Base-by-base conservation (phyloP, 2,797 vertebrate species). In the Sus cebifrons region DNA sequence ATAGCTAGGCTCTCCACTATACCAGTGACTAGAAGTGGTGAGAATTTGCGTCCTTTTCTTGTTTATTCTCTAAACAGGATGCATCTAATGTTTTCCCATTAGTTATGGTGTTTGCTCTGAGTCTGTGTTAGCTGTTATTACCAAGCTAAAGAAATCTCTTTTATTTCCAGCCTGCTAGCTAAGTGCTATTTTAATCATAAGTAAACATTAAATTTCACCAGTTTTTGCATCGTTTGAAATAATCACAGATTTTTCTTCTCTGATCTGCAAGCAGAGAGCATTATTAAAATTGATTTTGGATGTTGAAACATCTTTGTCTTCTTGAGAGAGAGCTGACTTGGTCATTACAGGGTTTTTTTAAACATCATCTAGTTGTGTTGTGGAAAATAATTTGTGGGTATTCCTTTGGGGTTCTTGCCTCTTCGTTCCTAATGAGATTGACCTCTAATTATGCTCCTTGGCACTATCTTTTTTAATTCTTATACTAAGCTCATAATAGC, bases 191-290 rank as follows among this genome's bases (percentile, higher is more conserved):
- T 74, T 12, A 70, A 84, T 84, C 67, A 81, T 36, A 86, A 94
- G 70, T 27, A 87, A 83, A 62, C 60, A 79, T 71, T 93, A n/a
- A 29, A 52, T 79, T 79, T 89, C 23, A 23, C 29, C 16, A 64
- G 62, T 85, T 79, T 84, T 62, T 62, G n/a, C 27, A 44, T 78
- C n/a, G 27, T 82, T 92, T 71, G 15, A 82, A 91, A 62, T 52
- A 58, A 83, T 60, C 36, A 71, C 21, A 88, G 32, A 54, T 36
- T 86, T 84, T 95, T 77, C 58, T 84, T 88, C 62, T 85, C 36
- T 70, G 32, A 79, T 49, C 12, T 88, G 40, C 29, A 60, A 60
- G 73, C 44, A 49, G 13, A 14, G 3, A n/a, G 6, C 25, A 92
- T 78, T 52, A 87, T 79, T 36, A 40, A 79, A 78, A 79, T 1